Percentiles rank a stretch among this genome's conserved stretches.
Evolutionary conservation across 1,140 invertebrate species (phyloP).

Genomic region (Pogonomyrmex californicus): DNA sequence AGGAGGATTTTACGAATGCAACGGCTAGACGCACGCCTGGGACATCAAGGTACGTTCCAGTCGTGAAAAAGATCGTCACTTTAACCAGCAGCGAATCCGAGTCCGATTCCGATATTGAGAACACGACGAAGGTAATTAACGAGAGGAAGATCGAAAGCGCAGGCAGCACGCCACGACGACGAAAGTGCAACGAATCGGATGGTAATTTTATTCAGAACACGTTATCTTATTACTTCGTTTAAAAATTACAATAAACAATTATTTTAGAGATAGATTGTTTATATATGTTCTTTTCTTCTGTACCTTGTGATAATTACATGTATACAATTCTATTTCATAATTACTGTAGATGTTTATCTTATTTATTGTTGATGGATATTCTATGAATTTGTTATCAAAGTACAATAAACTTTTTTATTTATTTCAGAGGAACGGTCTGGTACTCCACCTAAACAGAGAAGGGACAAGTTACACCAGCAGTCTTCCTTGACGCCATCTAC

Average conservation of each 20-base stretch:
- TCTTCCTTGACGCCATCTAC: constrained; percentile 77
- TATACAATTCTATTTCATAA: background rate
- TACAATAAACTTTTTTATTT: background rate
- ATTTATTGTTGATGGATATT: no score
- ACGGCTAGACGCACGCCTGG: constrained; percentile 69
- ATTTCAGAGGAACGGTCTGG: constrained; percentile 35
- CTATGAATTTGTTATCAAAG: background rate
- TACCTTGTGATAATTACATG: background rate
- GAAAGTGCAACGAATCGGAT: constrained; percentile 66
- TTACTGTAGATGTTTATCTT: background rate
- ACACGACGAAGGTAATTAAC: constrained; percentile 62
- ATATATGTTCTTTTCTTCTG: background rate
- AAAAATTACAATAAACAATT: background rate
- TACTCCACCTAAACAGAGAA: constrained; percentile 79
- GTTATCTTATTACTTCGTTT: constrained; percentile 5
- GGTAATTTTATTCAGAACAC: constrained; percentile 58
- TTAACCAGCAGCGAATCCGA: constrained; percentile 82
- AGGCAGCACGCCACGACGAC: constrained; percentile 63
- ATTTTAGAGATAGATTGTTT: background rate
- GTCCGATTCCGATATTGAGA: constrained; percentile 81
- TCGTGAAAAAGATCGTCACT: constrained; percentile 81
- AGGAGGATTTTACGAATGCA: constrained; percentile 77
- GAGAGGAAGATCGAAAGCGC: constrained; percentile 12
- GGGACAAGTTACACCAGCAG: background rate
- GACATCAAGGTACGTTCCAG: constrained; percentile 74